These are phyloP conservation scores for Smutsia gigantea DNA, from an alignment of 2,797 vertebrate species.

Conservation along the genomic window DNA sequence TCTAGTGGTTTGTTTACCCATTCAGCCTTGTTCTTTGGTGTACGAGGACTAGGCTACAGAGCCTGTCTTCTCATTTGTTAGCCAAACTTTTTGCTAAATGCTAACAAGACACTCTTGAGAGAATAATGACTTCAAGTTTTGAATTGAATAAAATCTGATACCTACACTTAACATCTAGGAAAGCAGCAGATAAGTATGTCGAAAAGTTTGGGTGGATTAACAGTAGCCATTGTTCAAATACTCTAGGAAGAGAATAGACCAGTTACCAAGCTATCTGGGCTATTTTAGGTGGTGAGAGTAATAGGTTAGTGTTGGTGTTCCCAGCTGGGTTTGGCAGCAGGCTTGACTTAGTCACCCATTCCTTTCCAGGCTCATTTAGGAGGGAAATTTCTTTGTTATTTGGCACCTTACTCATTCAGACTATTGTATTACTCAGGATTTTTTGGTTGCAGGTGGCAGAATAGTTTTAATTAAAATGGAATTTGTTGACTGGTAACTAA, in stretches of 20 bases:
- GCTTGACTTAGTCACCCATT: slow-evolving; percentile 52
- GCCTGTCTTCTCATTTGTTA: not conserved
- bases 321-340: slow-evolving; percentile 25
- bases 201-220: slow-evolving; percentile 32
- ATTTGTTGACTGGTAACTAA: not conserved
- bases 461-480: slow-evolving; percentile 41
- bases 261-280: not conserved
- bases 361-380: not conserved
- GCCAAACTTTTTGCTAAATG: not conserved
- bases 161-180: not conserved
- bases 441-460: slow-evolving; percentile 44
- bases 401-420: slow-evolving; percentile 14
- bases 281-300: slow-evolving; percentile 33
- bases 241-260: not conserved
- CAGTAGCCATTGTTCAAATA: not conserved
- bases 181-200: slow-evolving; percentile 10
- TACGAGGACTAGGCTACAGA: not conserved
- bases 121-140: not conserved
- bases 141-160: slow-evolving; percentile 4
- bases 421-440: not conserved
- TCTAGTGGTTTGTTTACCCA: not conserved
- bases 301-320: not conserved
- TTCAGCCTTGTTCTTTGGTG: not conserved
- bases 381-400: not conserved
- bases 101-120: not conserved